Conservation (phyloP, 2,113 vertebrate species). For the Nothoprocta perdicaria region DNA sequence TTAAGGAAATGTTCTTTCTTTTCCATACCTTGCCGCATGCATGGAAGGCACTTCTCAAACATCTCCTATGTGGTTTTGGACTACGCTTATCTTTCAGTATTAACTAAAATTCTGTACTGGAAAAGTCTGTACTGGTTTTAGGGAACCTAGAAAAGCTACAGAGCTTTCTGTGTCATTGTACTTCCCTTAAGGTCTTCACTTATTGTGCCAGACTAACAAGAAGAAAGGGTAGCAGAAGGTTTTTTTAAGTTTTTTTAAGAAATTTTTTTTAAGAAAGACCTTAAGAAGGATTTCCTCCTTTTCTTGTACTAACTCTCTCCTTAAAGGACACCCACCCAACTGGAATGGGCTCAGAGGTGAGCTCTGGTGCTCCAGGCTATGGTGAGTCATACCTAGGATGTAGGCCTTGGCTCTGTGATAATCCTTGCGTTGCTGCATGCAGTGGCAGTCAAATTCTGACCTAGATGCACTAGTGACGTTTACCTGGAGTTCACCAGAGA, state of each 20-base stretch:
- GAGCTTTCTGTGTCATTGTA: neutral
- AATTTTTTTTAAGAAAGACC: neutral
- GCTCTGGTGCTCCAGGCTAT: neutral
- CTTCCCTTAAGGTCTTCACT: neutral
- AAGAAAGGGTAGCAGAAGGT: neutral
- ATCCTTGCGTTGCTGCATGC: neutral
- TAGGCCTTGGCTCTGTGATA: neutral
- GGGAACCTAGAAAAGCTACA: neutral
- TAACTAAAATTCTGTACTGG: neutral
- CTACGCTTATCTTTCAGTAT: neutral
- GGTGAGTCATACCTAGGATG: neutral
- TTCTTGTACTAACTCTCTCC: neutral
- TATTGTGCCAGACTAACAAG: neutral
- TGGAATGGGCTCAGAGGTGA: neutral
- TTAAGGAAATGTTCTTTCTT: neutral
- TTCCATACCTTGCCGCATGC: neutral
- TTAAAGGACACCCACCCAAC: neutral
- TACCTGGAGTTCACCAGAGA: neutral
- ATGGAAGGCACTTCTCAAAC: neutral
- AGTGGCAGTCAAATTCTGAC: conserved; percentile 58
- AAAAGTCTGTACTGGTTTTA: no score
- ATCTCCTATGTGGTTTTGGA: neutral
- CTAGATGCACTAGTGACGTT: conserved; percentile 44
- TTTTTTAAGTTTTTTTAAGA: no score
- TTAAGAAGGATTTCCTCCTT: neutral